These are phyloP conservation scores for Macrotus californicus DNA, from an alignment of 2,113 vertebrate species.

Conservation along the genomic window DNA sequence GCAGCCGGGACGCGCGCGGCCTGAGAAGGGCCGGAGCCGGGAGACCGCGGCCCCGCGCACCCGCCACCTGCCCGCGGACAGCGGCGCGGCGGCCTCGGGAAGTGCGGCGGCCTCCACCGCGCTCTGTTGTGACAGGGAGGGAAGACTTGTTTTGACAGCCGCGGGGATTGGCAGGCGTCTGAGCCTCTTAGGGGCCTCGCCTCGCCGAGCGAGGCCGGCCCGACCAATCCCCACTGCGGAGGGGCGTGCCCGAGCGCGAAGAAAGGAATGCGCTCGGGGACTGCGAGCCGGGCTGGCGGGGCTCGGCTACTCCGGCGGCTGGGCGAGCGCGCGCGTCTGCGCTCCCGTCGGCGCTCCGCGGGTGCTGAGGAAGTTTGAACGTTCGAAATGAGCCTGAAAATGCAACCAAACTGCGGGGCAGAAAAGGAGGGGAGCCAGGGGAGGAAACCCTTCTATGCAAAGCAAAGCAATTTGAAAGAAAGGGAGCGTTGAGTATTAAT, in stretches of 20 bases:
- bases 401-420: not conserved
- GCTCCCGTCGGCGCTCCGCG: not conserved
- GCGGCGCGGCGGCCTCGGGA: not conserved
- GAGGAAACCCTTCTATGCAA: not conserved
- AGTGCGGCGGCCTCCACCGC: slow-evolving; percentile 52
- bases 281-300: not conserved
- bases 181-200: slow-evolving; percentile 58
- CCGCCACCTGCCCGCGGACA: slow-evolving; percentile 57
- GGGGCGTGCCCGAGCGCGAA: slow-evolving; percentile 69
- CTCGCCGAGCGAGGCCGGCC: not conserved
- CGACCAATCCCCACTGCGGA: slow-evolving; percentile 64
- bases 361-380: slow-evolving; percentile 25
- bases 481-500: not conserved
- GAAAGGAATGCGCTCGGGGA: slow-evolving; percentile 47
- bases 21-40: not conserved
- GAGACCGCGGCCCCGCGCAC: not conserved
- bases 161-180: slow-evolving; percentile 65
- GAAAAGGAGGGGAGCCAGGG: rapidly evolving
- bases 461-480: not conserved
- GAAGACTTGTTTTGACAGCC: slow-evolving; percentile 77
- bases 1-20: slow-evolving; percentile 3
- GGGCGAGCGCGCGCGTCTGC: not conserved
- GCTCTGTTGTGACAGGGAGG: slow-evolving; percentile 71
- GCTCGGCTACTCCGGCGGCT: not conserved
- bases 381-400: not conserved